Evolutionary conservation across 2,113 vertebrate genomes (phyloP).

Genomic region (Salvelinus alpinus): DNA sequence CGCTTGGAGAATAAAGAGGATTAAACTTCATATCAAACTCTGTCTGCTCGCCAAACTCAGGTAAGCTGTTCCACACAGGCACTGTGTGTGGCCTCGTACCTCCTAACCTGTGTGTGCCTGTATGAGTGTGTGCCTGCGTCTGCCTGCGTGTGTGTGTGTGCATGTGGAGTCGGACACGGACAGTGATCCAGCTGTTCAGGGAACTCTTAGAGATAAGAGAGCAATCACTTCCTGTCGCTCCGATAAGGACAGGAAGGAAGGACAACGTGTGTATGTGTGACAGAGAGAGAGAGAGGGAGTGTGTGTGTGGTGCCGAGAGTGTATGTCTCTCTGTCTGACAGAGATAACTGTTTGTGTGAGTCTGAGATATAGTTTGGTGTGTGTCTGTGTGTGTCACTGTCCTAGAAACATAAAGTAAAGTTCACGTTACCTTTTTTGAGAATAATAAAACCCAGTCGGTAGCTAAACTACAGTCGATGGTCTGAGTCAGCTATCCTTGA

Average conservation of each 20-base stretch:
- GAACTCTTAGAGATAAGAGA: conserved; percentile 62
- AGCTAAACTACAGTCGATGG: too few relatives aligned
- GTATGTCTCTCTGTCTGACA: neutral
- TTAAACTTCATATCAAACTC: conserved; percentile 36
- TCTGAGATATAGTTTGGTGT: too few relatives aligned
- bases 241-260: conserved; percentile 55
- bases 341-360: too few relatives aligned
- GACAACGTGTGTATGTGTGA: conserved; percentile 18
- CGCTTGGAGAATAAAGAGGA: conserved; percentile 30
- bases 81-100: neutral
- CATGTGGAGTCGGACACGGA: conserved; percentile 15
- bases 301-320: conserved; percentile 11
- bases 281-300: conserved; percentile 14
- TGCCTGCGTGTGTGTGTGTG: conserved; percentile 7
- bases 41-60: conserved; percentile 27
- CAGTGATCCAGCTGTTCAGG: conserved; percentile 37
- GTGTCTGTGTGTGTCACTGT: too few relatives aligned
- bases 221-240: conserved; percentile 56
- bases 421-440: too few relatives aligned
- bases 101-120: neutral
- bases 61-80: neutral
- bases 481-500: too few relatives aligned
- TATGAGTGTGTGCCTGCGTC: neutral
- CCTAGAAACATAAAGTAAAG: too few relatives aligned
- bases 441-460: too few relatives aligned